Evolutionary conservation across 2,888 invertebrate species (phyloP).

Genomic region (Hipparchia sbordonii): DNA sequence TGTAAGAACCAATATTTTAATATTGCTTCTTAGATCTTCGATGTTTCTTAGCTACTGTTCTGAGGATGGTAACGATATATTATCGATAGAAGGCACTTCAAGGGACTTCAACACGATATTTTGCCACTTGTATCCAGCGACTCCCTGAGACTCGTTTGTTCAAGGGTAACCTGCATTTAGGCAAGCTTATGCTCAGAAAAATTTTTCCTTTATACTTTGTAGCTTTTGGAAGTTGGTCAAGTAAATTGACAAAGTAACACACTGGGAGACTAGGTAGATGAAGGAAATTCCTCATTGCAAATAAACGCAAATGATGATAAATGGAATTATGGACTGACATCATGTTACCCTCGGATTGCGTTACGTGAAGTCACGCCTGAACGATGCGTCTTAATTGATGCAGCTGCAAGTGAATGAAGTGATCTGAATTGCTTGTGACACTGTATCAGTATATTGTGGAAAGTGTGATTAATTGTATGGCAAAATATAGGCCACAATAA

Average conservation of each 20-base stretch:
- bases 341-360: not conserved
- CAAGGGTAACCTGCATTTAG: too few species aligned
- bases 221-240: too few species aligned
- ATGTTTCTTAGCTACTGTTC: too few species aligned
- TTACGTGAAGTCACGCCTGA: not conserved
- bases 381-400: slow-evolving; percentile 18
- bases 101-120: too few species aligned
- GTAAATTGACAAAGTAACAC: not conserved
- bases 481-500: not conserved
- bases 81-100: too few species aligned
- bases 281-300: not conserved
- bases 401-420: slow-evolving; percentile 10
- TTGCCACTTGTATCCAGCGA: too few species aligned
- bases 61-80: too few species aligned
- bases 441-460: not conserved
- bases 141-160: too few species aligned
- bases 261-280: not conserved
- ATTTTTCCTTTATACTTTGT: too few species aligned
- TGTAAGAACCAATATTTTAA: too few species aligned
- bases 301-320: not conserved
- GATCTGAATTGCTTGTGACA: slow-evolving; percentile 21
- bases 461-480: slow-evolving; percentile 4
- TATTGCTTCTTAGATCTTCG: too few species aligned
- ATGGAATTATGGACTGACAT: not conserved
- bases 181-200: too few species aligned